These are phyloP conservation scores for Antidorcas marsupialis DNA, from an alignment of 2,113 vertebrate species.

Conservation along the genomic window DNA sequence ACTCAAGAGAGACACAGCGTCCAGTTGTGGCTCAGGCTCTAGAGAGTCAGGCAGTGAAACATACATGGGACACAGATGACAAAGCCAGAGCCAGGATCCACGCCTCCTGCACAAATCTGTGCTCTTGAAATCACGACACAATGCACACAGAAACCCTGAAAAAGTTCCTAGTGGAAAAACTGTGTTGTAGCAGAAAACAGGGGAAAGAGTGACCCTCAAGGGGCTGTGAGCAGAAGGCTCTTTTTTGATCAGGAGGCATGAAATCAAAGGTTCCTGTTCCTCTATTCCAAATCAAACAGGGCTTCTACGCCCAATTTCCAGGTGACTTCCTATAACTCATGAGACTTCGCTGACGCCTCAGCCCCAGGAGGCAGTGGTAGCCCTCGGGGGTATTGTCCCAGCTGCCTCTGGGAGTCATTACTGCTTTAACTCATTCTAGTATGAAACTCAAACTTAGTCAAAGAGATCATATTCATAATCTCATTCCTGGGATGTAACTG, in stretches of 20 bases:
- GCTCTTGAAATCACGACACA: neutral
- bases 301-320: neutral
- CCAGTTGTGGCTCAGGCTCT: neutral
- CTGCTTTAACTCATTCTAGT: neutral
- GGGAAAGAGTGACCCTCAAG: neutral
- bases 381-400: neutral
- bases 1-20: neutral
- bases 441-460: neutral
- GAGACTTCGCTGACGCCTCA: accelerated
- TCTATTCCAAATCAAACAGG: neutral
- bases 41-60: neutral
- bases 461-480: neutral
- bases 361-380: neutral
- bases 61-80: neutral
- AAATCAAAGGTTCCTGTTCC: neutral
- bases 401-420: neutral
- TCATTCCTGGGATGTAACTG: neutral
- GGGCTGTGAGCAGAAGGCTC: neutral
- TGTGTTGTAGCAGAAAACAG: neutral
- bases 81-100: neutral
- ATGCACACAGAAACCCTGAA: accelerated
- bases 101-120: neutral
- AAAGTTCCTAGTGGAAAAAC: neutral
- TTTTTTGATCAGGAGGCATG: neutral
- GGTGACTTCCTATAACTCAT: neutral